Conservation (phyloP, 2,888 invertebrate genomes). For the Trisateles emortualis region DNA sequence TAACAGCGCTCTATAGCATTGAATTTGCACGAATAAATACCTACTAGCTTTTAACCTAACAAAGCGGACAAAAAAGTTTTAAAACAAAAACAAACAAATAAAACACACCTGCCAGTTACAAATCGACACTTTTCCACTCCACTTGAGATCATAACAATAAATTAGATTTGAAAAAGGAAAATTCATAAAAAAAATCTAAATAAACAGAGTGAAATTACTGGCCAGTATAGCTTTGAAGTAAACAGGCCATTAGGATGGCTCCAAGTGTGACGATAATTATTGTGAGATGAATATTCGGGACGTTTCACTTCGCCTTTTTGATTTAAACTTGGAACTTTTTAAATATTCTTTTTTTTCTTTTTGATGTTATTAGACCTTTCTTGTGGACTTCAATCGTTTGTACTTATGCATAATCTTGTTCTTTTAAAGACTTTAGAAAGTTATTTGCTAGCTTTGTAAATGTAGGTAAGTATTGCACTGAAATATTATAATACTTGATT, state of each 20-base stretch:
- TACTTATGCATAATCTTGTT: too few species aligned
- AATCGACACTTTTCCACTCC: background rate
- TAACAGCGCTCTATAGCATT: too few species aligned
- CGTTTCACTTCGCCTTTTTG: slow-evolving; percentile 1
- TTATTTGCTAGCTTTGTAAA: too few species aligned
- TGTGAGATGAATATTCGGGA: slow-evolving; percentile 9
- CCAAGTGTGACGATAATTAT: slow-evolving; percentile 18
- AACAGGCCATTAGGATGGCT: slow-evolving; percentile 16
- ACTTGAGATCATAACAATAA: background rate
- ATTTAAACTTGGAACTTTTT: background rate
- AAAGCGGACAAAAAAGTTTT: background rate
- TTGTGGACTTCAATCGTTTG: background rate
- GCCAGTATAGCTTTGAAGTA: slow-evolving; percentile 20
- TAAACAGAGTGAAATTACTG: slow-evolving; percentile 15
- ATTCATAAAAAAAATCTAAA: slow-evolving; percentile 15
- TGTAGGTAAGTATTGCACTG: too few species aligned
- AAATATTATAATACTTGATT: too few species aligned
- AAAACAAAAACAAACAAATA: background rate
- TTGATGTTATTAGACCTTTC: background rate
- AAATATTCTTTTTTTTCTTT: background rate
- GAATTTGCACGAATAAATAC: too few species aligned
- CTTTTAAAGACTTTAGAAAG: too few species aligned
- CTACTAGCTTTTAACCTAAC: background rate
- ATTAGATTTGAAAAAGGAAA: slow-evolving; percentile 7
- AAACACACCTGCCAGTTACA: background rate